Base-by-base conservation (phyloP, 2,888 invertebrate species). In the Lepeophtheirus nordmannii region DNA sequence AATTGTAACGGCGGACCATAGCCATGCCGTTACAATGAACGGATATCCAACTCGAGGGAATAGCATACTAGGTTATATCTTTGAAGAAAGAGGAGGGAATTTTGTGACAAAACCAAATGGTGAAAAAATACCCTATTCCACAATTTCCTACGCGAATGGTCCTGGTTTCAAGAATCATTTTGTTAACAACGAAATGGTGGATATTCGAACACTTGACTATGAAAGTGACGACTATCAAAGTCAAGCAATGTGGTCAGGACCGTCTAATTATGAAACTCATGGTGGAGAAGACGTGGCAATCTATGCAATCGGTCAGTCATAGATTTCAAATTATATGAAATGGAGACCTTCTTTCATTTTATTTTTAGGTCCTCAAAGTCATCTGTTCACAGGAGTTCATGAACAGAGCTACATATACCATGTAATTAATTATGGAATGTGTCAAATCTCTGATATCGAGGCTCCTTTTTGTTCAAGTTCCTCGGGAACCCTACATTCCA, bases 241-340 rank as follows among this genome's bases (percentile, higher is more conserved):
- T 9, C 65, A 57, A 37, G 65, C 65, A 39, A 65, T 65, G 65
- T 23, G 40, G 30, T 61, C 53, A n/a, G 40, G 23, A 9, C 69
- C 70, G 0, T 65, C 68, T 17, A 39, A 69, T n/a, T 71, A 88
- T 74, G 87, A 85, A 71, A 80, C 82, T 41, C 89, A 90, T 70
- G 85, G 87, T 0, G 89, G 89, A 0, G 86, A 87, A 20, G 92
- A 93, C 75, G 91, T 92, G 0, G 79, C 83, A 1, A 81, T 92
- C 65, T 90, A 88, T 76, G 90, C 91, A 38, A 80, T 78, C 75
- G 88, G 88, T 83, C 74, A 70, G 68, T 30, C 30, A 5, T 7
- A 5, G 30, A 30, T 30, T 30, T 30, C 7, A 30, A 2, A 30
- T 30, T n/a, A n/a, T n/a, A n/a, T n/a, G n/a, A n/a, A n/a, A n/a